These are phyloP conservation scores for Magallana nippona DNA, from an alignment of 2,888 invertebrate genomes.

Conservation along the genomic window DNA sequence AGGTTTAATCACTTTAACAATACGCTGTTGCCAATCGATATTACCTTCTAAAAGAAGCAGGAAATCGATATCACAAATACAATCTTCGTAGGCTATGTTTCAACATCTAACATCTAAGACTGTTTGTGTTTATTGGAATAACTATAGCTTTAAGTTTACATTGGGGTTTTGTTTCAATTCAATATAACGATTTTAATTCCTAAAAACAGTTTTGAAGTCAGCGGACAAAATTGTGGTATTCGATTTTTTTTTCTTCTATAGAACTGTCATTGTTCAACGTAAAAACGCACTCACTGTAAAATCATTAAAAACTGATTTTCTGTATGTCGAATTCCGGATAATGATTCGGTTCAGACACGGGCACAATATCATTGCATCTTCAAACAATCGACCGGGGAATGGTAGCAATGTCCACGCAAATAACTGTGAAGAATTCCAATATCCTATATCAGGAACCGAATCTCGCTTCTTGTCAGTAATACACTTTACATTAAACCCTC, in stretches of 20 bases:
- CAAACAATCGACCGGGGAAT: slow-evolving; percentile 10
- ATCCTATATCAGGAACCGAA: background rate
- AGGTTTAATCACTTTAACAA: too few relatives aligned
- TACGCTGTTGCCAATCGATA: too few relatives aligned
- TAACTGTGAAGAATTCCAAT: slow-evolving; percentile 18
- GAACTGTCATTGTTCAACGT: background rate
- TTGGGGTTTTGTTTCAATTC: background rate
- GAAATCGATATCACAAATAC: too few relatives aligned
- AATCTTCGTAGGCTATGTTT: too few relatives aligned
- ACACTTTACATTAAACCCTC: slow-evolving; percentile 15
- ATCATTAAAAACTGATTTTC: slow-evolving; percentile 21
- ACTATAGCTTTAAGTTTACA: too few relatives aligned
- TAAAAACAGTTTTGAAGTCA: background rate
- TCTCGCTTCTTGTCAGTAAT: slow-evolving; percentile 1
- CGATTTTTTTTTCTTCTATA: background rate
- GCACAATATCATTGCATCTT: slow-evolving; percentile 11
- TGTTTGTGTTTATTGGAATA: too few relatives aligned
- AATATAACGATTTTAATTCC: background rate
- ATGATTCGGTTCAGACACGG: background rate
- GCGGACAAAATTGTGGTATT: slow-evolving; percentile 1
- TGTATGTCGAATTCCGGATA: slow-evolving; percentile 20
- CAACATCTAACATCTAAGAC: too few relatives aligned
- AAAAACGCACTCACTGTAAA: slow-evolving; percentile 21
- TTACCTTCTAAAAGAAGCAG: too few relatives aligned
- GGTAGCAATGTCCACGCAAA: slow-evolving; percentile 8